These are phyloP conservation scores for Folsomia manolachei DNA, from an alignment of 2,888 invertebrate species.

Conservation along the genomic window DNA sequence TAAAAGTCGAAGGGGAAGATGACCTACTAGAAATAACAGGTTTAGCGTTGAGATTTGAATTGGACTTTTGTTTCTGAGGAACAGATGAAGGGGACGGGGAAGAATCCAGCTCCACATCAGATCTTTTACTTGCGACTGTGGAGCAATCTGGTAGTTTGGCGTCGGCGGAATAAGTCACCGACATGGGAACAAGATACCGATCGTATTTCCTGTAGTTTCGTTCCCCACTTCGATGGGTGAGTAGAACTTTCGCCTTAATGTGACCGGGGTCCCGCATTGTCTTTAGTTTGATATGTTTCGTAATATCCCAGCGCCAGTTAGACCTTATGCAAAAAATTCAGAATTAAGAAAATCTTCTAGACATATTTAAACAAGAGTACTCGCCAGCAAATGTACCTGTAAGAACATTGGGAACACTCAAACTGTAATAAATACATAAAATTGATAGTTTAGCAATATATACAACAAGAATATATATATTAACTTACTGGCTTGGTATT, in stretches of 20 bases:
- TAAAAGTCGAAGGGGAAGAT: not conserved
- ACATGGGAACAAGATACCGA: constrained; percentile 75
- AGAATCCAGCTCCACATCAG: constrained; percentile 29
- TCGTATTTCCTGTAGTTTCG: constrained; percentile 91
- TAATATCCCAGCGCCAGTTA: constrained; percentile 96
- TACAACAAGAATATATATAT: too few relatives aligned
- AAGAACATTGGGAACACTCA: constrained; percentile 89
- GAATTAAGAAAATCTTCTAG: too few relatives aligned
- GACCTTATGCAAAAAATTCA: constrained; percentile 59
- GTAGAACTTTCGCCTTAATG: constrained; percentile 69
- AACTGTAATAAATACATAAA: too few relatives aligned
- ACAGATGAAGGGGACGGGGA: constrained; percentile 29
- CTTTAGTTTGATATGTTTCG: constrained; percentile 89
- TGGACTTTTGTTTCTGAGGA: constrained; percentile 25
- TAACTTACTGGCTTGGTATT: constrained; percentile 77
- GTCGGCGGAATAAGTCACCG: constrained; percentile 54
- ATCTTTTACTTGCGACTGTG: constrained; percentile 44
- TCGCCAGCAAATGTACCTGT: too few relatives aligned
- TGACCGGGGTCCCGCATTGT: constrained; percentile 80
- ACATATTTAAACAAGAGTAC: too few relatives aligned
- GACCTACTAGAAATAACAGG: not conserved
- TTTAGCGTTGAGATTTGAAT: not conserved
- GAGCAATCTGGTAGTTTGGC: constrained; percentile 47
- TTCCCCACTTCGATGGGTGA: constrained; percentile 80
- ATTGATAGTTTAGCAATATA: too few relatives aligned